Evolutionary conservation across 2,113 vertebrate species (phyloP), one percentile per base, ranked within the genome.

Genomic region (Pseudorectes ferrugineus): DNA sequence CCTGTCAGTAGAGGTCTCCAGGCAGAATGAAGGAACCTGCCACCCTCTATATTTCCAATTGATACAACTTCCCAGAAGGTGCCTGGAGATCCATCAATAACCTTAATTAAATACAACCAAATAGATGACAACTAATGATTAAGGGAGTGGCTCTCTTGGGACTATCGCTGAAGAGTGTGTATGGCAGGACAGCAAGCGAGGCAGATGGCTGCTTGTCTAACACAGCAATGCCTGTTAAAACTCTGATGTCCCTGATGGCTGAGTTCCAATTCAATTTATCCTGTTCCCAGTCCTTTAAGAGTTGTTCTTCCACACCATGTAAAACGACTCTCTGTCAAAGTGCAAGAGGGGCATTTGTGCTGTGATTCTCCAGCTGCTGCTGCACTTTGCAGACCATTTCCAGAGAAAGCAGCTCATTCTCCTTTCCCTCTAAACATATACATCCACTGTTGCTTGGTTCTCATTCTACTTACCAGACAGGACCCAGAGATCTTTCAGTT

Each of bases 61-160:
- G 81, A 94, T 84, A 35, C 31, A 88, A 10, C 45, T 95, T 90
- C 93, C 89, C 54, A 83, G 88, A 88, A 85, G 57, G 65, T 85
- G 82, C 48, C 85, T 79, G n/a, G 75, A 93, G 63, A 94, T 65
- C 70, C 66, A 92, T 88, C 79, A 81, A 78, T 78, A 91, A 85
- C 66, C 84, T 72, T 85, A 79, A 92, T 82, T 85, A 92, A 94
- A 94, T 67, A 55, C 31, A 84, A 58, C 51, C 45, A 70, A 76
- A 85, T 28, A 55, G 79, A 85, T 81, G 80, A 86, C 81, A 85
- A 36, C 26, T 35, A 48, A 75, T 81, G 72, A 61, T 78, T 70
- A 72, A 76, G 82, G 87, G 79, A 96, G 88, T 38, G 57, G 48
- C 67, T 88, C 46, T 78, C 61, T 7, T 25, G 63, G 43, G 72